Base-by-base conservation (phyloP, 2,113 vertebrate species). In the Eupsittula cactorum region DNA sequence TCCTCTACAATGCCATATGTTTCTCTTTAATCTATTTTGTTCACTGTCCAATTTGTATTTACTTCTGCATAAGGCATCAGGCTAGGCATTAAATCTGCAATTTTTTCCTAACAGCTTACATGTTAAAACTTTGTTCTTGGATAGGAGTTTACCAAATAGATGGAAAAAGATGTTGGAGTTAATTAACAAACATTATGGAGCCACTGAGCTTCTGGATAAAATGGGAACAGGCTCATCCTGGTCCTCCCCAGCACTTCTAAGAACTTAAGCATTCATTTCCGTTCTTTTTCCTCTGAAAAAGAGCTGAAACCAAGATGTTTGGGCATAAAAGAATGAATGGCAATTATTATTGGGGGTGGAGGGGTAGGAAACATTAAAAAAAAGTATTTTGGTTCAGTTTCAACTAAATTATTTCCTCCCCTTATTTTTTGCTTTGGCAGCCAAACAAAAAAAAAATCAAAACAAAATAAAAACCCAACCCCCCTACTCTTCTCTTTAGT, bases 361-460 rank as follows among this genome's bases (percentile, higher is more conserved):
- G 62, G 31, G 42, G 23, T 83, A 93, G 86, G 80, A 95, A 96
- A 92, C 73, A 86, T 86, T 78, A 80, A 35, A 77, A 93, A 94
- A 91, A 39, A 13, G 13, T 81, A 33, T 92, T 95, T 95, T 86
- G 69, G 39, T 95, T 92, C 55, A 79, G n/a, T 92, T 93, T 93
- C 52, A 93, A 39, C 86, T 82, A 60, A 91, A 93, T 93, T 92
- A 35, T 86, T 97, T 97, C 94, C 86, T 90, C 53, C 39, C 20
- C 23, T 94, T 88, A 91, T 97, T 97, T 94, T 93, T 96, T 73
- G 89, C 47, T 84, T 78, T 86, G 88, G 73, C 94, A 94, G 63
- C 44, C 18, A 67, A 85, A 47, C 8, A 41, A 74, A 7, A 31
- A 31, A 20, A 18, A 39, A 33, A n/a, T 17, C 15, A 7, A 11